Evolutionary conservation across 1,140 invertebrate species (phyloP).

Genomic region (Mya arenaria): DNA sequence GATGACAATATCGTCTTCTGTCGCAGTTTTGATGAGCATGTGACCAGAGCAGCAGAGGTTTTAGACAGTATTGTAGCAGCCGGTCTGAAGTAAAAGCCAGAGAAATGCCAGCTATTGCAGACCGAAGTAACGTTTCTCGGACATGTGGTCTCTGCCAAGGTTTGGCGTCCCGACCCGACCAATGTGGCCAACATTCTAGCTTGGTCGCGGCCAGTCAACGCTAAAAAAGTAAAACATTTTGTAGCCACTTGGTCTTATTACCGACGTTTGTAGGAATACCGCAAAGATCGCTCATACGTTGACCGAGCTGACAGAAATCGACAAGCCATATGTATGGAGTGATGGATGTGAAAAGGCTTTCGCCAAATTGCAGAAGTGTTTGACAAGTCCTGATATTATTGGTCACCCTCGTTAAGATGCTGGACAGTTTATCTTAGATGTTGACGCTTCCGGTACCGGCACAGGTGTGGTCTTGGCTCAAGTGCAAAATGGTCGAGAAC

Average conservation of each 20-base stretch:
- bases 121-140: conserved; percentile 52
- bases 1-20: conserved; percentile 52
- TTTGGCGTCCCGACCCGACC: background rate
- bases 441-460: conserved; percentile 57
- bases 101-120: conserved; percentile 54
- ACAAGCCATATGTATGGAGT: conserved; percentile 23
- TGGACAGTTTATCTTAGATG: conserved; percentile 48
- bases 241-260: conserved; percentile 48
- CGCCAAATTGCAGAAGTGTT: conserved; percentile 42
- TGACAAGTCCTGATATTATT: conserved; percentile 43
- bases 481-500: conserved; percentile 54
- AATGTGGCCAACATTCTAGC: background rate
- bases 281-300: conserved; percentile 43
- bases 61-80: conserved; percentile 24
- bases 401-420: background rate
- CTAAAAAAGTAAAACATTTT: conserved; percentile 53
- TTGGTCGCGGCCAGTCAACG: conserved; percentile 52
- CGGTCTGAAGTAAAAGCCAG: conserved; percentile 42
- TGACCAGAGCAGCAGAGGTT: background rate
- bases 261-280: conserved; percentile 38
- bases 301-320: conserved; percentile 29
- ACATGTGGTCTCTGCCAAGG: conserved; percentile 35
- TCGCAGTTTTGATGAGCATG: conserved; percentile 9
- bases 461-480: conserved; percentile 71
- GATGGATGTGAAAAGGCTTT: conserved; percentile 54